These are phyloP conservation scores for Halichondria panicea DNA, from an alignment of 37 sponge, comb jelly and placozoan genomes.

Conservation along the genomic window DNA sequence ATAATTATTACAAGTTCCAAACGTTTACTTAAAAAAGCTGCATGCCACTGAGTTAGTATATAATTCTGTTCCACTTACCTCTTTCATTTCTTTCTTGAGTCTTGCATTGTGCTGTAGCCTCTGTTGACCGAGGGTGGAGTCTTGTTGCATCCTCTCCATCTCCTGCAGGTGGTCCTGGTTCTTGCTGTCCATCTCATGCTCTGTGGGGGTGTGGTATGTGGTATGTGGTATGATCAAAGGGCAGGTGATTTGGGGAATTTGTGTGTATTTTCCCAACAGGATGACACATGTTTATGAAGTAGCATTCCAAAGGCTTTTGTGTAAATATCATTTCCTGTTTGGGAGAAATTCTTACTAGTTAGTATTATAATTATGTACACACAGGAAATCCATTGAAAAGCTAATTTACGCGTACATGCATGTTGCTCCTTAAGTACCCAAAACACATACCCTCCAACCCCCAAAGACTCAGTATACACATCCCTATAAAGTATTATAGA, in stretches of 20 bases:
- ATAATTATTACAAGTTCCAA: neutral
- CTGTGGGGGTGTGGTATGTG: too few relatives aligned
- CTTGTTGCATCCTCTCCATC: slow-evolving; percentile 42
- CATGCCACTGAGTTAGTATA: neutral
- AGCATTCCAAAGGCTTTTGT: too few relatives aligned
- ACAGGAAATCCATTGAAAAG: too few relatives aligned
- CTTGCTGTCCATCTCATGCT: slow-evolving; percentile 52
- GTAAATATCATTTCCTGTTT: too few relatives aligned
- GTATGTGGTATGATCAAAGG: too few relatives aligned
- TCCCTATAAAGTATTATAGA: too few relatives aligned
- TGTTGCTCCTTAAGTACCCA: too few relatives aligned
- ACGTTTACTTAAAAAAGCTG: neutral
- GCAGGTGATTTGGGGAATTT: neutral
- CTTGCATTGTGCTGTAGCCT: slow-evolving; percentile 6
- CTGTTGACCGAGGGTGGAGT: slow-evolving; percentile 31
- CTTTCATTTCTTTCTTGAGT: slow-evolving; percentile 37
- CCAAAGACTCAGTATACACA: neutral
- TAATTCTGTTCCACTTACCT: slow-evolving; percentile 26
- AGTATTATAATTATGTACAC: too few relatives aligned
- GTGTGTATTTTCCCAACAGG: neutral
- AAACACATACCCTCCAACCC: too few relatives aligned
- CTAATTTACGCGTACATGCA: too few relatives aligned
- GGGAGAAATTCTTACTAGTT: too few relatives aligned
- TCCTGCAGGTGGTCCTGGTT: slow-evolving; percentile 52
- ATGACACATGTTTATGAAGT: too few relatives aligned